These are phyloP conservation scores for Columba guinea DNA, from an alignment of 2,797 vertebrate genomes.

Conservation along the genomic window DNA sequence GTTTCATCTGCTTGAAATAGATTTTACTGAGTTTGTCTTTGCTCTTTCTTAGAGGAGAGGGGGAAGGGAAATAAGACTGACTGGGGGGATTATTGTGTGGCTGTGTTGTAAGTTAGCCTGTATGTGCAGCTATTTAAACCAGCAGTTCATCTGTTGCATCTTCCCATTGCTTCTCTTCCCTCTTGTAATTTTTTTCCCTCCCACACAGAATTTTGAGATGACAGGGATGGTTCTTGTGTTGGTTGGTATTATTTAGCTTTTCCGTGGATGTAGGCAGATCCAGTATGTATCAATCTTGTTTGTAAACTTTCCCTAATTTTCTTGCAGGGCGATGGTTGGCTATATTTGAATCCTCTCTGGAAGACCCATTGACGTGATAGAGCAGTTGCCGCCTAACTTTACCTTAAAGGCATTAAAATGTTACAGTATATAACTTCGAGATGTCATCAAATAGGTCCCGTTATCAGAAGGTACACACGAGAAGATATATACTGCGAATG, in stretches of 20 bases:
- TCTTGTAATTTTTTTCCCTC: not conserved
- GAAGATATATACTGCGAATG: conserved; percentile 56
- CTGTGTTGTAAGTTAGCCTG: fast-evolving
- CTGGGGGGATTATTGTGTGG: not conserved
- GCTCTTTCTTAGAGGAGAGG: not conserved
- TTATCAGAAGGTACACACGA: not conserved
- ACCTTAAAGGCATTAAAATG: conserved; percentile 71
- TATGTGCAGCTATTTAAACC: not conserved
- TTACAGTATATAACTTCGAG: conserved; percentile 57
- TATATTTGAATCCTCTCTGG: conserved; percentile 89
- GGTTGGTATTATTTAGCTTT: not conserved
- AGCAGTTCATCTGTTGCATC: not conserved
- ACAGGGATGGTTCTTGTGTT: not conserved
- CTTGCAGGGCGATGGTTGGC: conserved; percentile 90
- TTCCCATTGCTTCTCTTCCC: not conserved
- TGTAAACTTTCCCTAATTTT: conserved; percentile 47
- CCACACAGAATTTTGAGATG: not conserved
- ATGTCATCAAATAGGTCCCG: conserved; percentile 34
- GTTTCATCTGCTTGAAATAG: not conserved
- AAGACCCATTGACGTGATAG: conserved; percentile 82
- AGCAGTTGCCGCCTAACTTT: conserved; percentile 7
- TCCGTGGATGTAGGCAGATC: not conserved
- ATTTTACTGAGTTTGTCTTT: not conserved
- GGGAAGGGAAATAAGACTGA: not conserved
- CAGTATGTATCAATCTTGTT: not conserved